These are phyloP conservation scores for Eubucco bourcierii DNA, from an alignment of 2,113 vertebrate species.

Conservation along the genomic window DNA sequence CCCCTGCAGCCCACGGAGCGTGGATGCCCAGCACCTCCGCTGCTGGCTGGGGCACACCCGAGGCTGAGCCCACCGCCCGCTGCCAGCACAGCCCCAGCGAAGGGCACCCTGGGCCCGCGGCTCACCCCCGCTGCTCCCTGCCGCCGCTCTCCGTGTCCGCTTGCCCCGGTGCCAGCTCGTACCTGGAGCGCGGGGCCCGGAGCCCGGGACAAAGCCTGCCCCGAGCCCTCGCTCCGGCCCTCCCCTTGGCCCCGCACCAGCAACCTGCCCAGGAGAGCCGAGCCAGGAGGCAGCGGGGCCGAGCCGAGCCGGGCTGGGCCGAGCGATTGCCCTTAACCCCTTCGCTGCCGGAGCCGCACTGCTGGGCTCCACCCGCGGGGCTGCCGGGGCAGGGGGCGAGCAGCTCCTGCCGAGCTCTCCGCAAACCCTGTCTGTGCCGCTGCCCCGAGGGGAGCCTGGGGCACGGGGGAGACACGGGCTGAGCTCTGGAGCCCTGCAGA, in stretches of 20 bases:
- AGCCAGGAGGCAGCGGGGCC: neutral
- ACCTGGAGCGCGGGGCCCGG: neutral
- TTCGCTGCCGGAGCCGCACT: neutral
- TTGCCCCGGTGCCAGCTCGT: neutral
- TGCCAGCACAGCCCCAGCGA: accelerated
- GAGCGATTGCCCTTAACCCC: neutral
- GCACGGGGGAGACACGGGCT: neutral
- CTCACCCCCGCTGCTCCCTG: neutral
- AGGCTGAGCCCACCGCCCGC: neutral
- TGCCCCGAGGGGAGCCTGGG: neutral
- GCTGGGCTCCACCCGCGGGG: accelerated
- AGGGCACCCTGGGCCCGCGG: accelerated
- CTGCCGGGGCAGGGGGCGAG: neutral
- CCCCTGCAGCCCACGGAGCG: accelerated
- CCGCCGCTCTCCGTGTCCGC: neutral
- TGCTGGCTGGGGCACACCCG: neutral
- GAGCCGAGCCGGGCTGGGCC: neutral
- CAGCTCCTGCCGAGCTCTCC: accelerated
- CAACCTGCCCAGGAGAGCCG: conserved; percentile 36
- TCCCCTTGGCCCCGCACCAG: conserved; percentile 59
- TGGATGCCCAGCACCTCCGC: neutral
- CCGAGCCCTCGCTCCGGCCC: neutral
- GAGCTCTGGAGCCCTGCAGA: neutral
- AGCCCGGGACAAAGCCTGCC: conserved; percentile 34
- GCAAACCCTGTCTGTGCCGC: neutral